Evolutionary conservation across 2,113 vertebrate genomes (phyloP).

Genomic region (Opisthocomus hoazin): DNA sequence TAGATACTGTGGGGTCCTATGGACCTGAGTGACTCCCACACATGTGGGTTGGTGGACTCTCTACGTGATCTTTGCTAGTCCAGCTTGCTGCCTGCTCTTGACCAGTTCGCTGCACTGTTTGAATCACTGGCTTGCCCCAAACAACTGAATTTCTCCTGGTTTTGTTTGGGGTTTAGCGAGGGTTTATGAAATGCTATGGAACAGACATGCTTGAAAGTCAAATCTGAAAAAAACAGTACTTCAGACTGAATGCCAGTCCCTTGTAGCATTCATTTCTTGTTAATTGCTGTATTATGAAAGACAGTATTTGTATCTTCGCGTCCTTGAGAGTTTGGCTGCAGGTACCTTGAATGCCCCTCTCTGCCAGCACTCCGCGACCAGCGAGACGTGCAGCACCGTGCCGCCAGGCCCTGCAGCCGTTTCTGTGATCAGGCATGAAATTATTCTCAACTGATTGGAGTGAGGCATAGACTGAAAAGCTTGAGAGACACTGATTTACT

Average conservation of each 20-base stretch:
- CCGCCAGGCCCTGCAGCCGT: slow-evolving; percentile 13
- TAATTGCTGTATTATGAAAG: slow-evolving; percentile 20
- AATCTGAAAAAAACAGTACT: neutral
- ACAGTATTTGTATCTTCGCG: neutral
- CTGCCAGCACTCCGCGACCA: neutral
- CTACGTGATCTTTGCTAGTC: accelerated
- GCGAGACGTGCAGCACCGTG: neutral
- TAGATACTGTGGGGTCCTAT: neutral
- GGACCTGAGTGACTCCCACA: neutral
- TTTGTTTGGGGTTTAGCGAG: neutral
- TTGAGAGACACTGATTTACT: neutral
- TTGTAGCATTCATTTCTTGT: neutral
- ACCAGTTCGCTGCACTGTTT: neutral
- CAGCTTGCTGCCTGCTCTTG: neutral
- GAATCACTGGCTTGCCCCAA: neutral
- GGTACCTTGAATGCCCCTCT: neutral
- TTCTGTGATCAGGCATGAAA: slow-evolving; percentile 45
- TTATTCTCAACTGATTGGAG: slow-evolving; percentile 34
- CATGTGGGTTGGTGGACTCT: neutral
- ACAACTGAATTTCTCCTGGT: neutral
- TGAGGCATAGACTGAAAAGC: slow-evolving; percentile 11
- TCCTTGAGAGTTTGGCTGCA: slow-evolving; percentile 31
- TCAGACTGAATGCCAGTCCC: neutral
- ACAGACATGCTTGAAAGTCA: neutral
- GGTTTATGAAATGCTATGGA: neutral